Percentiles rank a stretch among this genome's conserved stretches.
phyloP scores from a whole-genome alignment of 2,888 invertebrate species.

The Phrixothrix hirtus region DNA sequence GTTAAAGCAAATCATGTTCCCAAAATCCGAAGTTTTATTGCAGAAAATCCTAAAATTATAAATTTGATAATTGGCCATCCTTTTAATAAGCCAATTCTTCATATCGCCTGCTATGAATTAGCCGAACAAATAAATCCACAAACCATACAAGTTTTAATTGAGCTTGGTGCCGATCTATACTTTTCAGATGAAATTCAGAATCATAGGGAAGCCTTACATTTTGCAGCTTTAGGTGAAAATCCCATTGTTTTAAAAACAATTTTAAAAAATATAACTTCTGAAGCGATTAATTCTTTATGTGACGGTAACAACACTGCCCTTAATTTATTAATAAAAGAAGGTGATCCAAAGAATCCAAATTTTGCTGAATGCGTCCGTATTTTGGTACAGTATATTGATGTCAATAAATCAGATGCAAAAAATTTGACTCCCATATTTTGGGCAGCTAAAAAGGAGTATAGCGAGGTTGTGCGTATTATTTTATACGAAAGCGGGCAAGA shows the following conservation, averaged over 20 bases:
- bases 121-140: constrained; percentile 61
- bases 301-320: constrained; percentile 48
- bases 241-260: constrained; percentile 56
- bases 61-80: constrained; percentile 61
- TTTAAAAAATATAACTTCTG: constrained; percentile 50
- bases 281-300: constrained; percentile 37
- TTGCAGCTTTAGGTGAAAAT: constrained; percentile 62
- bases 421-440: constrained; percentile 56
- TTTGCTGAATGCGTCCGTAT: constrained; percentile 60
- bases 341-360: constrained; percentile 44
- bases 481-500: constrained; percentile 58
- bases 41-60: constrained; percentile 48
- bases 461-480: constrained; percentile 60
- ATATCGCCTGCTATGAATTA: constrained; percentile 61
- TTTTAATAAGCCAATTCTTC: constrained; percentile 58
- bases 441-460: constrained; percentile 63
- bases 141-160: constrained; percentile 63
- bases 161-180: constrained; percentile 66
- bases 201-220: constrained; percentile 67
- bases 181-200: constrained; percentile 58
- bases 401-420: constrained; percentile 59
- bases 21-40: constrained; percentile 60
- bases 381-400: constrained; percentile 61
- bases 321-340: constrained; percentile 44
- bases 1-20: constrained; percentile 59